These are phyloP conservation scores for Tuberolachnus salignus DNA, from an alignment of 2,888 invertebrate genomes.

Conservation along the genomic window DNA sequence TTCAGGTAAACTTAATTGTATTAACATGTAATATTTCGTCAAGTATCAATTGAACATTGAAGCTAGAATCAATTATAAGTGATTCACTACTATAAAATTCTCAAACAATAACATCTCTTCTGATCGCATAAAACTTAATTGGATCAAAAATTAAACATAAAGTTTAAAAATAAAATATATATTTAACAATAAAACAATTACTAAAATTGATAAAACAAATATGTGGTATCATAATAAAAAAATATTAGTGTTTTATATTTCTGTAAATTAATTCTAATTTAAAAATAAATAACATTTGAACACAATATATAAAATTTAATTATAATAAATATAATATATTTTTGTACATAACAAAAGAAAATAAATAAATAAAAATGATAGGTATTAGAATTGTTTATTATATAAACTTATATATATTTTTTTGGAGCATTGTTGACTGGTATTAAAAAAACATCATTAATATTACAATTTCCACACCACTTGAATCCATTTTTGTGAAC, in stretches of 20 bases:
- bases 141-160: too few relatives aligned
- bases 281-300: slow-evolving; percentile 49
- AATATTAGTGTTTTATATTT: neutral
- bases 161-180: slow-evolving; percentile 14
- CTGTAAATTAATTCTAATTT: too few relatives aligned
- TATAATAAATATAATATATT: slow-evolving; percentile 8
- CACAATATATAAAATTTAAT: slow-evolving; percentile 9
- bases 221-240: neutral
- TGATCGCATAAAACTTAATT: too few relatives aligned
- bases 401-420: neutral
- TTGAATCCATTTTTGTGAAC: neutral
- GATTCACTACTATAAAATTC: too few relatives aligned
- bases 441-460: slow-evolving; percentile 5
- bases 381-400: neutral
- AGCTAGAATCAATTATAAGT: too few relatives aligned
- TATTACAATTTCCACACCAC: neutral
- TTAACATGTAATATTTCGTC: too few relatives aligned
- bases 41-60: too few relatives aligned
- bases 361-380: neutral
- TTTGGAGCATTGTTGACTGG: neutral
- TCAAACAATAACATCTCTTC: too few relatives aligned
- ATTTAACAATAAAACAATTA: slow-evolving; percentile 6
- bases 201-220: neutral
- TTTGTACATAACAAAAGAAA: slow-evolving; percentile 1
- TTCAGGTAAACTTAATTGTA: too few relatives aligned